Conservation (phyloP, 2,888 invertebrate genomes). For the Volucella zonaria region DNA sequence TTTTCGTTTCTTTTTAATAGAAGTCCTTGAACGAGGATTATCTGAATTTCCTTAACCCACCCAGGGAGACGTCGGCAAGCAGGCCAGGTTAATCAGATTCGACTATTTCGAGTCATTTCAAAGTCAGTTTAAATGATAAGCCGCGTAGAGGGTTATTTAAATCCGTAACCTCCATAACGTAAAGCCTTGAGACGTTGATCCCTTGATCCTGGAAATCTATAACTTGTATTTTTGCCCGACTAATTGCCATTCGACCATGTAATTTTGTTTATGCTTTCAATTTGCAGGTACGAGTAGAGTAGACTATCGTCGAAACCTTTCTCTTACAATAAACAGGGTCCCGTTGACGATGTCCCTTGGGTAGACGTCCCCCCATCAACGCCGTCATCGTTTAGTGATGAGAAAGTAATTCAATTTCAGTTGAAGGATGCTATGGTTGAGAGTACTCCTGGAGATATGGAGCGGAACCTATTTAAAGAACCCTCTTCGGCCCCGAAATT, state of each 20-base stretch:
- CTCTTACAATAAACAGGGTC: slow-evolving; percentile 13
- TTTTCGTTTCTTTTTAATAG: slow-evolving; percentile 19
- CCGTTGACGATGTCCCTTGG: background rate
- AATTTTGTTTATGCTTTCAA: slow-evolving; percentile 54
- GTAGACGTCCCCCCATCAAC: background rate
- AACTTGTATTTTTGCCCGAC: slow-evolving; percentile 50
- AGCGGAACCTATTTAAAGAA: background rate
- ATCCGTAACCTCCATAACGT: slow-evolving; percentile 23
- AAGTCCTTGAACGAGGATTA: slow-evolving; percentile 26
- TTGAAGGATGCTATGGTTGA: slow-evolving; percentile 2
- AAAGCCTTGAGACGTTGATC: slow-evolving; percentile 20
- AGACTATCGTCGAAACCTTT: background rate
- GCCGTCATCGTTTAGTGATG: slow-evolving; percentile 46
- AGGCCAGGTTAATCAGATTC: too few relatives aligned
- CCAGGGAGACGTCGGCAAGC: background rate
- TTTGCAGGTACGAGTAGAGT: too few relatives aligned
- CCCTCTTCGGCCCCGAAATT: too few relatives aligned
- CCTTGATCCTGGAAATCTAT: slow-evolving; percentile 57
- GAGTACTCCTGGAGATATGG: background rate
- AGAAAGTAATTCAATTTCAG: slow-evolving; percentile 70
- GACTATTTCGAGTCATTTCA: background rate
- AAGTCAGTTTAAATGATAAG: slow-evolving; percentile 4
- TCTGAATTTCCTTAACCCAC: slow-evolving; percentile 25
- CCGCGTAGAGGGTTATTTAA: slow-evolving; percentile 51
- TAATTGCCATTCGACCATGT: slow-evolving; percentile 69